phyloP scores from a whole-genome alignment of 2,113 vertebrate species.

The Cercopithecus mona region DNA sequence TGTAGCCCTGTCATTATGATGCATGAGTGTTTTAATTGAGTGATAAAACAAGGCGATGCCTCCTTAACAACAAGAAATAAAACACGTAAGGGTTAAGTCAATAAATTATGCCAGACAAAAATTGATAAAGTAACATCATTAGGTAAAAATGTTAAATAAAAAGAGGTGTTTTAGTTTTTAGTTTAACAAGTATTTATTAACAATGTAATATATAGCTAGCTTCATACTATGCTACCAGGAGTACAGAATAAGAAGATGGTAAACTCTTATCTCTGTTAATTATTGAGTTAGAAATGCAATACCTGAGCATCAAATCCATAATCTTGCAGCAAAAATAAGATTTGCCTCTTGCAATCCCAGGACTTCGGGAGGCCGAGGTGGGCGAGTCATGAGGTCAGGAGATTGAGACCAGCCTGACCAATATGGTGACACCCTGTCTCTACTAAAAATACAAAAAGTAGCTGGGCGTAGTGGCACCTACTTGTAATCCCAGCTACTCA shows the following conservation, averaged over 20 bases:
- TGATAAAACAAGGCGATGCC: background rate
- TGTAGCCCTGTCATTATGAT: background rate
- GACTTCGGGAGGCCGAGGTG: no score
- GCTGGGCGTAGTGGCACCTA: rapidly evolving
- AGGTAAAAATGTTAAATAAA: background rate
- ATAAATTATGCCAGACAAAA: background rate
- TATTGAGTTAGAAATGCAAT: background rate
- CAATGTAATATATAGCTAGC: background rate
- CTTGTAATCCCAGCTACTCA: no score
- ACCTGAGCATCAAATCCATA: background rate
- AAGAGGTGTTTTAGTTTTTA: background rate
- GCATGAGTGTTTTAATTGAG: background rate
- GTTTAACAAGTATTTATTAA: background rate
- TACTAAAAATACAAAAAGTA: no score
- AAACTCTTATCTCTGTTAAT: background rate
- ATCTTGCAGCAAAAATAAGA: background rate
- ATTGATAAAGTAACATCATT: background rate
- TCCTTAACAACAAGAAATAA: background rate
- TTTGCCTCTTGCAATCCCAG: background rate
- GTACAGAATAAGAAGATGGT: background rate
- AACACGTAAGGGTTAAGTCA: background rate
- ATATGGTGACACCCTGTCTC: no score
- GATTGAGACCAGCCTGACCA: no score
- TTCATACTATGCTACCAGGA: background rate
- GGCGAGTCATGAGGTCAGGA: no score